phyloP scores from a whole-genome alignment of 2,888 invertebrate genomes.

The Dastarcus helophoroides region DNA sequence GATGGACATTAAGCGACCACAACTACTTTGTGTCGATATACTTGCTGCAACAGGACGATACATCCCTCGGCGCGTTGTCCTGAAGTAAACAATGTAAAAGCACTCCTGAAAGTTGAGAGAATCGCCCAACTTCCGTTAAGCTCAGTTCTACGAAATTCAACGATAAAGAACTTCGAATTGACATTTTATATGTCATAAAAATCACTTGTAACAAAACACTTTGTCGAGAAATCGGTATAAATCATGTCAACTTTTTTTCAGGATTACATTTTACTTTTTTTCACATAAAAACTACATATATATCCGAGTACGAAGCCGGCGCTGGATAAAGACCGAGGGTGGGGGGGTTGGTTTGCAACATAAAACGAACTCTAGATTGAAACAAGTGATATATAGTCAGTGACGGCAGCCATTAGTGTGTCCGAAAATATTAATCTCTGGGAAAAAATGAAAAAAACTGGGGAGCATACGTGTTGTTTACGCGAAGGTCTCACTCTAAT shows the following conservation, averaged over 20 bases:
- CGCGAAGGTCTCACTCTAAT: conserved; percentile 17
- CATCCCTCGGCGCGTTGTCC: too few species aligned
- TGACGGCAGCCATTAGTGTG: conserved; percentile 42
- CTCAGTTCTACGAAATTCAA: conserved; percentile 21
- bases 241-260: conserved; percentile 29
- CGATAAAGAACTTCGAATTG: conserved; percentile 30
- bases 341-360: conserved; percentile 31
- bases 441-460: conserved; percentile 36
- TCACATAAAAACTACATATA: conserved; percentile 26
- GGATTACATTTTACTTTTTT: conserved; percentile 27
- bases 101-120: conserved; percentile 8
- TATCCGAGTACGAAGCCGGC: conserved; percentile 11
- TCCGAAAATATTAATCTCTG: conserved; percentile 42
- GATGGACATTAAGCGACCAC: too few species aligned
- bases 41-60: too few species aligned
- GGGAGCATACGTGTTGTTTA: conserved; percentile 26
- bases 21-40: too few species aligned
- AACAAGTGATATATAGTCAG: conserved; percentile 42
- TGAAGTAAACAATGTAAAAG: conserved; percentile 18
- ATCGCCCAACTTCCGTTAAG: conserved; percentile 16
- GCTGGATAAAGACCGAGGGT: conserved; percentile 9
- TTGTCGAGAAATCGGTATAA: conserved; percentile 32
- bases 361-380: conserved; percentile 41
- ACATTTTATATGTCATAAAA: conserved; percentile 35
- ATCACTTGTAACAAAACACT: conserved; percentile 35